These are phyloP conservation scores for Petrolisthes manimaculis DNA, from an alignment of 2,888 invertebrate species.

Conservation along the genomic window DNA sequence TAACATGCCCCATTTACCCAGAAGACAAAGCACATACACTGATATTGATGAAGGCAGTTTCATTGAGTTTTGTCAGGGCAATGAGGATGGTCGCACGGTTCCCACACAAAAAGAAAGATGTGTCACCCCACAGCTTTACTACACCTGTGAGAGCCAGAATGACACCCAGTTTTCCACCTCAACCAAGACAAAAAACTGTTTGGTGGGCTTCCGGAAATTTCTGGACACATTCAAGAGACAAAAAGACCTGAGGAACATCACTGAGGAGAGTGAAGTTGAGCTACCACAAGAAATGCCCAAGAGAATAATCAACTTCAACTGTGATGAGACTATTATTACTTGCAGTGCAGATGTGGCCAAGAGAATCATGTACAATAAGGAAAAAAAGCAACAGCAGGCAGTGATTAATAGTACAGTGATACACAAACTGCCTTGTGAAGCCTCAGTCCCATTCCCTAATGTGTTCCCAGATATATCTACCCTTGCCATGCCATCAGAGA, in stretches of 20 bases:
- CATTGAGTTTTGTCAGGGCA: conserved; percentile 55
- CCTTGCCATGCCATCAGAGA: conserved; percentile 27
- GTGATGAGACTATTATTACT: conserved; percentile 54
- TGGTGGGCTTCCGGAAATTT: conserved; percentile 54
- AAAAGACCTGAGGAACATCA: conserved; percentile 35
- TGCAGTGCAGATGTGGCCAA: conserved; percentile 39
- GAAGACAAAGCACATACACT: conserved; percentile 57
- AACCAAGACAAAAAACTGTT: conserved; percentile 46
- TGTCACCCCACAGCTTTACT: conserved; percentile 41
- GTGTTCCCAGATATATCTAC: conserved; percentile 47
- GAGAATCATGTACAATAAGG: not conserved
- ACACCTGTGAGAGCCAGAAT: conserved; percentile 57
- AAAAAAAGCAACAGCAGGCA: not conserved
- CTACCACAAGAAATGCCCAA: not conserved
- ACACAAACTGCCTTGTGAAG: not conserved
- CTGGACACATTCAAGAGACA: conserved; percentile 46
- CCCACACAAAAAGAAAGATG: not conserved
- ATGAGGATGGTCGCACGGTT: conserved; percentile 26
- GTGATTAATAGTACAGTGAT: conserved; percentile 50
- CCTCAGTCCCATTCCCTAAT: not conserved
- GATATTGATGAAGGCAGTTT: conserved; percentile 65
- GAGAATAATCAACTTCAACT: not conserved
- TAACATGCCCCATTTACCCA: not conserved
- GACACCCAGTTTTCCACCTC: conserved; percentile 64
- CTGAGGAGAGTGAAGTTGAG: conserved; percentile 17